Conservation (phyloP, 2,888 invertebrate genomes). For the Drosophila tanythrix region DNA sequence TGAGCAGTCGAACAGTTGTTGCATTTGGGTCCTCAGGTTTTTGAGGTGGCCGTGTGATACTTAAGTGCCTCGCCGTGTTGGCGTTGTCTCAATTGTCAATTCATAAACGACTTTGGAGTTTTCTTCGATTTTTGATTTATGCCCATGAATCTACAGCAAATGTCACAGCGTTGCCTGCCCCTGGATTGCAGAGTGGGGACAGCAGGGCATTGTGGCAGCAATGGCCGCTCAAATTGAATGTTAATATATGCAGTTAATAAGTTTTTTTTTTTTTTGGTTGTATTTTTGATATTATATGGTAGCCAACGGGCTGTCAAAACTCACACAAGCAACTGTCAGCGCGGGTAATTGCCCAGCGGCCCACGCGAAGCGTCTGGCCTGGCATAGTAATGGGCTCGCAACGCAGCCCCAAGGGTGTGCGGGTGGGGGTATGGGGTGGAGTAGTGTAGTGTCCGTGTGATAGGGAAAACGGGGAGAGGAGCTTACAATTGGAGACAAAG, state of each 20-base stretch:
- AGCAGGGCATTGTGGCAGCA: constrained; percentile 42
- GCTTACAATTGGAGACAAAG: constrained; percentile 48
- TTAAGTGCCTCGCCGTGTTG: constrained; percentile 55
- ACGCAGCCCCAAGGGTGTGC: constrained; percentile 1
- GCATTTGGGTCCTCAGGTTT: constrained; percentile 43
- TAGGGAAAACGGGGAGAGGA: constrained; percentile 4
- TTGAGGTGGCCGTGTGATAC: constrained; percentile 41
- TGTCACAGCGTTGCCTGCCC: constrained; percentile 63
- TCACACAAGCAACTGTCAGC: constrained; percentile 82
- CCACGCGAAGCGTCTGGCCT: constrained; percentile 74
- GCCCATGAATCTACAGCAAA: constrained; percentile 80
- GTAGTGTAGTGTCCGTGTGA: background rate
- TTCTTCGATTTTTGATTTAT: constrained; percentile 83
- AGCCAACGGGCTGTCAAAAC: constrained; percentile 83
- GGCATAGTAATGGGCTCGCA: constrained; percentile 79
- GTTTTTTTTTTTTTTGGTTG: constrained; percentile 52
- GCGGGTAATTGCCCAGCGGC: constrained; percentile 80
- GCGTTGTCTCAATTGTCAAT: constrained; percentile 75
- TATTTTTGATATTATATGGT: constrained; percentile 76
- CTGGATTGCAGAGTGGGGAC: background rate
- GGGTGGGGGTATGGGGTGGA: background rate
- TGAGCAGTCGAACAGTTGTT: constrained; percentile 16
- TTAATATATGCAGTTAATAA: constrained; percentile 83
- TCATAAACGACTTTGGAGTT: constrained; percentile 74
- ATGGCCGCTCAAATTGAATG: constrained; percentile 82